phyloP scores from a whole-genome alignment of 2,888 invertebrate genomes.

The Diogma glabrata region DNA sequence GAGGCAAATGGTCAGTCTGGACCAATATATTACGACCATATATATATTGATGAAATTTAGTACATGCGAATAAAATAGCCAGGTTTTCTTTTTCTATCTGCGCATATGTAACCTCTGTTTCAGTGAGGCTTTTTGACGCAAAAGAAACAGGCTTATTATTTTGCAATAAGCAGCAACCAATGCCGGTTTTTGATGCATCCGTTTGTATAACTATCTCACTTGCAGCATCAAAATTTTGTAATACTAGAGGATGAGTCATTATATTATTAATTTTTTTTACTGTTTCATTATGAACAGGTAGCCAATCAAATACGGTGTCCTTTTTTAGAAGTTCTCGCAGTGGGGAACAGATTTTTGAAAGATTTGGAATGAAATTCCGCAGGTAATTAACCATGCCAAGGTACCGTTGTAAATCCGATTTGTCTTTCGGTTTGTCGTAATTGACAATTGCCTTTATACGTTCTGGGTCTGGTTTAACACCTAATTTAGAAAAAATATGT shows the following conservation, averaged over 20 bases:
- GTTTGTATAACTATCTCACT: slow-evolving; percentile 15
- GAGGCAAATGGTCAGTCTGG: background rate
- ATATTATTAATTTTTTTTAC: slow-evolving; percentile 15
- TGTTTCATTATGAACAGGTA: slow-evolving; percentile 10
- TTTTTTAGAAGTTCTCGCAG: slow-evolving; percentile 17
- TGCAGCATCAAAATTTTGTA: slow-evolving; percentile 14
- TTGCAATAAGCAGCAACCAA: slow-evolving; percentile 17
- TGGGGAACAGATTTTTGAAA: slow-evolving; percentile 14
- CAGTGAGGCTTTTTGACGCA: slow-evolving; percentile 22
- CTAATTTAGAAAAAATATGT: slow-evolving; percentile 11
- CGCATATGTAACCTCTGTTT: slow-evolving; percentile 21
- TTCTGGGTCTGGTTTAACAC: background rate
- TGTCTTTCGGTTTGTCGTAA: slow-evolving; percentile 8
- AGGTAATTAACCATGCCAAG: slow-evolving; percentile 17
- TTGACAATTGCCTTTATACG: slow-evolving; percentile 7
- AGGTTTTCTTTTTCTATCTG: slow-evolving; percentile 21
- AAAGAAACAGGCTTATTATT: slow-evolving; percentile 17
- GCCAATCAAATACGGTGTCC: slow-evolving; percentile 15
- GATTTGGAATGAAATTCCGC: slow-evolving; percentile 12
- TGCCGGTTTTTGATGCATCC: slow-evolving; percentile 18
- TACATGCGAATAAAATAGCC: slow-evolving; percentile 5
- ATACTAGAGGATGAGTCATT: slow-evolving; percentile 14
- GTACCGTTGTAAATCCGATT: slow-evolving; percentile 10
- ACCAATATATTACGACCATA: background rate
- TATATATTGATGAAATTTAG: slow-evolving; percentile 13